Conservation (phyloP, 2,113 vertebrate species). For the Paramormyrops kingsleyae region DNA sequence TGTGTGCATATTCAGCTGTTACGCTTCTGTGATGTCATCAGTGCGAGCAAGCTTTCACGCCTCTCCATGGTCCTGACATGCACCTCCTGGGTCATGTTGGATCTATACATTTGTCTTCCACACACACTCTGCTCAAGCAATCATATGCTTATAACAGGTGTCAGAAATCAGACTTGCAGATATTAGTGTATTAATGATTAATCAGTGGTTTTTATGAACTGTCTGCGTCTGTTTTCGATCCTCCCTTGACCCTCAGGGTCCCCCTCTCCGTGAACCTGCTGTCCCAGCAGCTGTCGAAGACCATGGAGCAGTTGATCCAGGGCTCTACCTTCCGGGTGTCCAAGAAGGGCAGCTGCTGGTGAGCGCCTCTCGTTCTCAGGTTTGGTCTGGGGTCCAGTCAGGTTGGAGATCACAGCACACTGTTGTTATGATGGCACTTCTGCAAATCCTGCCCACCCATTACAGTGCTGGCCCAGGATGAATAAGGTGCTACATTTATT, state of each 20-base stretch:
- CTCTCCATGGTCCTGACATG: not conserved
- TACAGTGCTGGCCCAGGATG: conserved; percentile 39
- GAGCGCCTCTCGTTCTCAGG: conserved; percentile 33
- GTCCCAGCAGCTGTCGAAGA: conserved; percentile 63
- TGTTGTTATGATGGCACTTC: conserved; percentile 31
- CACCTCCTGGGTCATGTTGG: not conserved
- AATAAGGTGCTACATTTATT: conserved; percentile 46
- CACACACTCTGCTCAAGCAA: not conserved
- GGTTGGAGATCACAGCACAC: not conserved
- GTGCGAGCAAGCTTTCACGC: not conserved
- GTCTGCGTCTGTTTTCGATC: not conserved
- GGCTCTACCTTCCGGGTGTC: conserved; percentile 64
- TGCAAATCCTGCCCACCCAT: conserved; percentile 41
- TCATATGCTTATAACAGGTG: not conserved
- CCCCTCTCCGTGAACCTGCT: conserved; percentile 70
- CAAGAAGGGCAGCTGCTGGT: conserved; percentile 82
- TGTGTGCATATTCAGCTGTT: not conserved
- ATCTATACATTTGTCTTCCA: not conserved
- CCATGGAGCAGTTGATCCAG: conserved; percentile 63
- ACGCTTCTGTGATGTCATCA: not conserved
- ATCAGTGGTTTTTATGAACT: not conserved
- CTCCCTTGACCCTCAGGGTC: conserved; percentile 44
- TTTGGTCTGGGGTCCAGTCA: not conserved
- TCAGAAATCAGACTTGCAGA: not conserved
- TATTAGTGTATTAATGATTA: not conserved